phyloP scores from a whole-genome alignment of 2,113 vertebrate species.

The Tachysurus vachellii region DNA sequence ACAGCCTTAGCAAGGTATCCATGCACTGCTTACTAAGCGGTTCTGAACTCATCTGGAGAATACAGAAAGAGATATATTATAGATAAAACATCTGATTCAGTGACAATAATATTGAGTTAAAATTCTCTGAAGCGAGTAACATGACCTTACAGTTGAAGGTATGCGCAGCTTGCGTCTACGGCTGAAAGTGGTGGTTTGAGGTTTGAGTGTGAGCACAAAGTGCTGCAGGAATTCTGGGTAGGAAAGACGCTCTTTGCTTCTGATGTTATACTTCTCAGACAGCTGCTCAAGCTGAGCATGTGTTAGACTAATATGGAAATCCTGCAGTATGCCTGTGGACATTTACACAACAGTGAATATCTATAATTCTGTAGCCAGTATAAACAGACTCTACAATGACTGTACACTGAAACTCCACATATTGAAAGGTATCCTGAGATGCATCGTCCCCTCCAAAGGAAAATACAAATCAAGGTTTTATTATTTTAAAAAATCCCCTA shows the following conservation, averaged over 20 bases:
- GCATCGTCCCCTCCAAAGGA: not conserved
- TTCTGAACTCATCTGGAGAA: constrained; percentile 62
- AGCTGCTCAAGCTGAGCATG: constrained; percentile 68
- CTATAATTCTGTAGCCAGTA: not conserved
- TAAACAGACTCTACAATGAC: constrained; percentile 1
- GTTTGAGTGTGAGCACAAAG: constrained; percentile 66
- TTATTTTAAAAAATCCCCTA: not conserved
- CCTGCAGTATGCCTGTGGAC: constrained; percentile 66
- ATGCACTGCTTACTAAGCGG: constrained; percentile 52
- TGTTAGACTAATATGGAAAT: constrained; percentile 64
- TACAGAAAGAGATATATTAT: not conserved
- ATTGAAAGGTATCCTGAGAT: not conserved
- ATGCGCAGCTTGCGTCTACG: constrained; percentile 67
- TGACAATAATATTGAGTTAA: not conserved
- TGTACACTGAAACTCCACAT: not conserved
- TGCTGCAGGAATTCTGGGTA: constrained; percentile 73
- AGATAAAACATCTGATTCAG: not conserved
- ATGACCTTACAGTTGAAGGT: constrained; percentile 60
- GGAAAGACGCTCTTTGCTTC: constrained; percentile 62
- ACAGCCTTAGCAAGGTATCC: constrained; percentile 66
- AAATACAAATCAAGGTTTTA: not conserved
- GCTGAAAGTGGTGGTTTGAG: constrained; percentile 51
- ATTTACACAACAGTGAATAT: constrained; percentile 28
- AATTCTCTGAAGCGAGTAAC: not conserved
- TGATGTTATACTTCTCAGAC: constrained; percentile 56